Evolutionary conservation across 2,888 invertebrate species (phyloP).

Genomic region (Agrochola circellaris): DNA sequence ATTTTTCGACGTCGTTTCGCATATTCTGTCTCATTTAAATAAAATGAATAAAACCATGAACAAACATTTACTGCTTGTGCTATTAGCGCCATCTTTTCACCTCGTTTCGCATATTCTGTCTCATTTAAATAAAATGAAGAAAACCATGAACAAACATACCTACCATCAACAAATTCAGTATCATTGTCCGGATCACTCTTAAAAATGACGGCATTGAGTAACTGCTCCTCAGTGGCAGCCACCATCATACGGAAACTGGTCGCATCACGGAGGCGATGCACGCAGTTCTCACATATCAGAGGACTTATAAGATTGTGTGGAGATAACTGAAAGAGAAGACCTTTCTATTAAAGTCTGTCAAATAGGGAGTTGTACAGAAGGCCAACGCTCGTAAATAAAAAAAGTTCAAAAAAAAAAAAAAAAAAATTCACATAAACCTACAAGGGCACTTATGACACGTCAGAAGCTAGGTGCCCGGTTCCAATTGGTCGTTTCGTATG

Average conservation of each 20-base stretch:
- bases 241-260: slow-evolving; percentile 75
- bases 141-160: not conserved
- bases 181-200: slow-evolving; percentile 50
- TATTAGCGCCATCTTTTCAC: not conserved
- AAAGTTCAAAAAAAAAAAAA: too few relatives aligned
- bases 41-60: not conserved
- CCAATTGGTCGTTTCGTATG: too few relatives aligned
- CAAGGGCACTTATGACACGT: too few relatives aligned
- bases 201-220: slow-evolving; percentile 64
- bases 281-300: slow-evolving; percentile 75
- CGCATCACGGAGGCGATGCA: slow-evolving; percentile 75
- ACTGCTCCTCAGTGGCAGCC: slow-evolving; percentile 70
- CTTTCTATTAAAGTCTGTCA: not conserved
- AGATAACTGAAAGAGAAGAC: slow-evolving; percentile 74
- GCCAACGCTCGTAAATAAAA: too few relatives aligned
- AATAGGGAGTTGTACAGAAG: not conserved
- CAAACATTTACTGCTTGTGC: not conserved
- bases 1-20: not conserved
- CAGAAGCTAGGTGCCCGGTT: too few relatives aligned
- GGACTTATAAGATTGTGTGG: slow-evolving; percentile 67
- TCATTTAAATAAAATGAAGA: not conserved
- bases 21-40: not conserved
- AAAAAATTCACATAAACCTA: too few relatives aligned
- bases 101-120: not conserved
- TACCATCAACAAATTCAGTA: slow-evolving; percentile 72